Conservation (phyloP, 2,113 vertebrate genomes). For the Mesitornis unicolor region DNA sequence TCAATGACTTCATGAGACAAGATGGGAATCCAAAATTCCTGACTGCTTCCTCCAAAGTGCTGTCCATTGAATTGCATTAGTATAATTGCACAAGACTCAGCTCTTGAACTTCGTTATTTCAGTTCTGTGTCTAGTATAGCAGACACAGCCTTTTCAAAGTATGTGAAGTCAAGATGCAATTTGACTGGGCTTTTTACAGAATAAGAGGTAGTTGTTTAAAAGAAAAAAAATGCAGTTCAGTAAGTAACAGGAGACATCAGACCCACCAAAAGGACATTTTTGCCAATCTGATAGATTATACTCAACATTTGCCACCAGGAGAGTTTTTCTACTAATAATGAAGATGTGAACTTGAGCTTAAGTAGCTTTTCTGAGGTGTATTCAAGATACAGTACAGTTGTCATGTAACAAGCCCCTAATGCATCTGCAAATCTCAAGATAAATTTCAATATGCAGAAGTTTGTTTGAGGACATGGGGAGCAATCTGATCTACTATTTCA, state of each 20-base stretch:
- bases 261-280: background rate
- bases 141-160: background rate
- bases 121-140: background rate
- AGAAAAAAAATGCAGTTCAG: background rate
- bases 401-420: background rate
- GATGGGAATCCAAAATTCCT: background rate
- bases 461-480: slow-evolving; percentile 50
- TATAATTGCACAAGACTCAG: background rate
- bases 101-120: background rate
- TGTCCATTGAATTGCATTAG: background rate
- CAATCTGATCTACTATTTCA: slow-evolving; percentile 63
- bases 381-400: background rate
- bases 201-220: background rate
- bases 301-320: background rate
- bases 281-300: background rate
- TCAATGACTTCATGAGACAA: background rate
- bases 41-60: background rate
- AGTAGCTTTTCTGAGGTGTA: background rate
- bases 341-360: background rate
- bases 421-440: slow-evolving; percentile 51
- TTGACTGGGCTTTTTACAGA: background rate
- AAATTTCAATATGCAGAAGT: slow-evolving; percentile 37
- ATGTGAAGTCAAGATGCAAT: background rate
- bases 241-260: background rate
- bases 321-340: background rate